phyloP scores from a whole-genome alignment of 2,113 vertebrate species.

The Chiloscyllium plagiosum region DNA sequence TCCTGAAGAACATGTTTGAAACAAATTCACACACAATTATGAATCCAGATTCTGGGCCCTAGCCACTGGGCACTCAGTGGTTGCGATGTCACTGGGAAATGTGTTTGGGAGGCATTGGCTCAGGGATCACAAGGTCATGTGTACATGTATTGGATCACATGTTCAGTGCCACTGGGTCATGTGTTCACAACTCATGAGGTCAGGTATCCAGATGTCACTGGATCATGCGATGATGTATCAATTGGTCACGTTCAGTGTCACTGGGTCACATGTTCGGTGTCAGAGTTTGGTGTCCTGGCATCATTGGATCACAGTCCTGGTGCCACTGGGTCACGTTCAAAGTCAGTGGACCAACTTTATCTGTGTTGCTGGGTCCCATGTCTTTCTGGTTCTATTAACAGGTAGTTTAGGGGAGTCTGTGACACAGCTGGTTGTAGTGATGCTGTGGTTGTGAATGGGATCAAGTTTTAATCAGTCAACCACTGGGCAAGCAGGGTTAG shows the following conservation, averaged over 20 bases:
- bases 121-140: not conserved
- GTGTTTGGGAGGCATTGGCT: not conserved
- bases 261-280: not conserved
- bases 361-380: not conserved
- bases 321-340: not conserved
- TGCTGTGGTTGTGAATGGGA: not conserved
- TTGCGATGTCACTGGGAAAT: no score
- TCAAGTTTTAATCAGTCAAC: not conserved
- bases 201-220: not conserved
- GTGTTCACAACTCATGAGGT: no score
- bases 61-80: not conserved
- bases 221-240: not conserved
- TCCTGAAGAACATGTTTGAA: not conserved
- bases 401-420: not conserved
- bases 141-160: not conserved
- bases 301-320: not conserved
- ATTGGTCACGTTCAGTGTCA: not conserved
- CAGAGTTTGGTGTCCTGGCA: not conserved
- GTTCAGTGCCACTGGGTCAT: not conserved
- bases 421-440: not conserved
- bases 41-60: not conserved
- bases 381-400: no score
- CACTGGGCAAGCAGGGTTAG: not conserved
- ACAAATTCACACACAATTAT: slow-evolving; percentile 11
- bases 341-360: not conserved